Evolutionary conservation across 2,113 vertebrate genomes (phyloP).

Genomic region (Syngnathus scovelli): DNA sequence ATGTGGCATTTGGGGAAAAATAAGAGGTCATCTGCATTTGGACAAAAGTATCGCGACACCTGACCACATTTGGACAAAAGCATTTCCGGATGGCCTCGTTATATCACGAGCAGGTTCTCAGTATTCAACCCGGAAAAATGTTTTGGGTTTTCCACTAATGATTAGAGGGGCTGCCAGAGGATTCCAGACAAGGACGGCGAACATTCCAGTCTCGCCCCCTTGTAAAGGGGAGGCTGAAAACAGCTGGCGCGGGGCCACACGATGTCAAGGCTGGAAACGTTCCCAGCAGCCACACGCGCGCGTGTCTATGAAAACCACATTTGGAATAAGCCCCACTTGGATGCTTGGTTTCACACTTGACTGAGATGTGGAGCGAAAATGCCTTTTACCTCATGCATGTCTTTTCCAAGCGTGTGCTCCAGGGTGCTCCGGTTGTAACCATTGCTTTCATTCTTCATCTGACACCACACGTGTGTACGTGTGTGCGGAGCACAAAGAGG

Average conservation of each 20-base stretch:
- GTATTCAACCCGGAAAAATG: neutral
- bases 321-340: no score
- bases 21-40: no score
- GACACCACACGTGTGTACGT: neutral
- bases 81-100: neutral
- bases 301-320: no score
- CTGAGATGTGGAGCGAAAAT: no score
- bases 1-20: no score
- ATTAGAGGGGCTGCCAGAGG: neutral
- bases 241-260: constrained; percentile 46
- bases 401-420: no score
- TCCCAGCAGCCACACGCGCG: no score
- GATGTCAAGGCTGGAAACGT: no score
- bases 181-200: constrained; percentile 6
- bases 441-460: neutral
- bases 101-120: neutral
- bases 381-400: no score
- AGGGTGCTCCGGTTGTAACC: neutral
- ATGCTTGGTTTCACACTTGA: no score
- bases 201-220: constrained; percentile 64
- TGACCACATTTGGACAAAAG: no score
- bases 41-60: neutral
- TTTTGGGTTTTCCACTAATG: neutral
- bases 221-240: constrained; percentile 57
- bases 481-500: constrained; percentile 42